Evolutionary conservation across 2,888 invertebrate genomes (phyloP).

Genomic region (Zhuqinia jingwanae): DNA sequence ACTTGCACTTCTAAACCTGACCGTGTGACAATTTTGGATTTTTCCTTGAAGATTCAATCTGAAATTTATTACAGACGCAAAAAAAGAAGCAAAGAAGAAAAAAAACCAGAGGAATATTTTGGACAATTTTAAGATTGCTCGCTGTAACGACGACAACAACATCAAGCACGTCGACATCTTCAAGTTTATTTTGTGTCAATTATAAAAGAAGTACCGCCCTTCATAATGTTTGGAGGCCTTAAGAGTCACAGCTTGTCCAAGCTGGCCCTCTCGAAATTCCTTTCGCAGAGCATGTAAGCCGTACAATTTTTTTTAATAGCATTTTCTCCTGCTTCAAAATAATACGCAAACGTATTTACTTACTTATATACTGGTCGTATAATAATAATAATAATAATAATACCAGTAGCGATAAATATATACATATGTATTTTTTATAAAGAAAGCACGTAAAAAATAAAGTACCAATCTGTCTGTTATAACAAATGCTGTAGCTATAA

Average conservation of each 20-base stretch:
- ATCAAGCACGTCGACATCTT: neutral
- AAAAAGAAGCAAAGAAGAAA: no score
- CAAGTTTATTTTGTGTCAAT: slow-evolving; percentile 38
- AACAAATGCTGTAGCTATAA: no score
- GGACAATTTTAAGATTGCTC: no score
- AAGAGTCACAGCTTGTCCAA: slow-evolving; percentile 89
- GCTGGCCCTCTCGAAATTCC: slow-evolving; percentile 88
- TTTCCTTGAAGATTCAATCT: neutral
- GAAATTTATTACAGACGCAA: no score
- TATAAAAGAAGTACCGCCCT: slow-evolving; percentile 46
- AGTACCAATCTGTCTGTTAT: no score
- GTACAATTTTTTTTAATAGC: slow-evolving; percentile 35
- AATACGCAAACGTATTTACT: neutral
- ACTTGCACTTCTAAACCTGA: slow-evolving; percentile 11
- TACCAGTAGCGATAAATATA: no score
- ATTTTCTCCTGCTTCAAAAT: neutral
- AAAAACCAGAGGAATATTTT: neutral
- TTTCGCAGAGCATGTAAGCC: slow-evolving; percentile 90
- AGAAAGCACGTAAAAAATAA: no score
- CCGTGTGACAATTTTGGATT: slow-evolving; percentile 27
- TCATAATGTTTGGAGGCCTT: slow-evolving; percentile 87
- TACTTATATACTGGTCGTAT: no score
- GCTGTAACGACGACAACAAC: no score
- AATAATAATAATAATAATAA: no score
- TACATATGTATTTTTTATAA: no score